A percentile compares a stretch with the other conserved stretches of the same genome.
Conservation (phyloP, 2,113 vertebrate species). For the Collichthys lucidus region DNA sequence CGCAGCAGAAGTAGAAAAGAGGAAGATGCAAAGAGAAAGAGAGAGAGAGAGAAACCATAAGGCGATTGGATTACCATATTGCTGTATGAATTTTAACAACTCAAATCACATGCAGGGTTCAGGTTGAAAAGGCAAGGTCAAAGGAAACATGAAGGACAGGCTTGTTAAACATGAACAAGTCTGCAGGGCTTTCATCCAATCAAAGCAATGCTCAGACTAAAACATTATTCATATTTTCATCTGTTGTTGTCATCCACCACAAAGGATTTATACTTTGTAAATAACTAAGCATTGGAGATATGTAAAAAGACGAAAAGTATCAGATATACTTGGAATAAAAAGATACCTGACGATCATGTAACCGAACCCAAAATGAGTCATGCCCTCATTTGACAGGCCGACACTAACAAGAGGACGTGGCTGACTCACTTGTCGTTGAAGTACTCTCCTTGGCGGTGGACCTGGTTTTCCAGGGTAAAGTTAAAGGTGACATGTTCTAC, state of each 20-base stretch:
- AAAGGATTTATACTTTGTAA: neutral
- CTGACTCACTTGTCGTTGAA: conserved; percentile 94
- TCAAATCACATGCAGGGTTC: conserved; percentile 9
- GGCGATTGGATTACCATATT: neutral
- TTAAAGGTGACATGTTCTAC: conserved; percentile 97
- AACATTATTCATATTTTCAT: conserved; percentile 17
- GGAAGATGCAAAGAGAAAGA: neutral
- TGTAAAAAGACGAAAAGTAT: neutral
- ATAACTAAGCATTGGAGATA: neutral
- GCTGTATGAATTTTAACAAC: neutral
- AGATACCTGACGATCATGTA: neutral
- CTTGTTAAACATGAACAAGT: neutral
- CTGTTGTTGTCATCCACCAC: neutral
- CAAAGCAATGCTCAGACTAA: conserved; percentile 12
- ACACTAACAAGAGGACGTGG: neutral
- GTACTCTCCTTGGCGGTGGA: conserved; percentile 94
- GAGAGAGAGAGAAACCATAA: neutral
- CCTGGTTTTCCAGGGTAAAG: conserved; percentile 98
- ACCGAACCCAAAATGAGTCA: neutral
- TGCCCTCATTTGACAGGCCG: neutral
- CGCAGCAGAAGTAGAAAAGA: neutral
- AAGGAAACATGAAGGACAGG: conserved; percentile 5
- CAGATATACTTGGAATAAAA: neutral
- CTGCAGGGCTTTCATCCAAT: conserved; percentile 9
- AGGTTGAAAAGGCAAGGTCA: conserved; percentile 19